Base-by-base conservation (phyloP, 64 coral and sea anemone species). In the Astreopora myriophthalma region DNA sequence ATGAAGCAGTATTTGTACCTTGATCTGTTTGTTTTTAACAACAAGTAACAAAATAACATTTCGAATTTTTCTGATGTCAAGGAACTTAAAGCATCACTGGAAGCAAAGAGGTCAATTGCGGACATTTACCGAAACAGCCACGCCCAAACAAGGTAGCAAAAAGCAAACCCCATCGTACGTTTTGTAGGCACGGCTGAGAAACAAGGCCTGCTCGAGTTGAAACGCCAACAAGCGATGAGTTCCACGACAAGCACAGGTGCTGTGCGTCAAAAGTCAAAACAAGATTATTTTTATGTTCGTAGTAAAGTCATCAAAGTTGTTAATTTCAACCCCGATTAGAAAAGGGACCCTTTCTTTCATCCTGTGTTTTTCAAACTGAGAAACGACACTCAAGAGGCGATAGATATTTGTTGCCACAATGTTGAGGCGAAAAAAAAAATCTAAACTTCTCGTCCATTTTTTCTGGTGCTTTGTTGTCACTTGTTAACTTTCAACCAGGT, bases 391-490 rank as follows among this genome's bases (percentile, higher is more conserved):
- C 51, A 13, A 16, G 16, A 55, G 16, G 17, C 17, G 13, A 22
- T 55, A 19, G 13, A 55, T n/a, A 19, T 55, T 55, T 55, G 12
- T 11, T 8, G 40, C 40, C 11, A 44, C 6, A 44, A 44, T 44
- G 1, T 75, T 46, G 24, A 24, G 24, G n/a, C 23, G 9, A 24
- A 20, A 24, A 11, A 44, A 75, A 24, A 33, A 20, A n/a, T 44
- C 25, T 75, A 25, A 25, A 44, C 35, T 42, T 26, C 73, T 5
- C n/a, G 23, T 42, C 35, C 73, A 34, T 10, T 44, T 34, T 83
- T 60, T 83, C 79, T 83, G 79, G 79, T 83, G 79, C 13, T 65
- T 34, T 31, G 52, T 83, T 83, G 79, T 83, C 79, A 83, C 34
- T 83, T 83, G 44, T 35, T 83, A 33, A 83, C 79, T 22, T 10